phyloP scores from a whole-genome alignment of 2,888 invertebrate species.

The Dryocosmus kuriphilus region DNA sequence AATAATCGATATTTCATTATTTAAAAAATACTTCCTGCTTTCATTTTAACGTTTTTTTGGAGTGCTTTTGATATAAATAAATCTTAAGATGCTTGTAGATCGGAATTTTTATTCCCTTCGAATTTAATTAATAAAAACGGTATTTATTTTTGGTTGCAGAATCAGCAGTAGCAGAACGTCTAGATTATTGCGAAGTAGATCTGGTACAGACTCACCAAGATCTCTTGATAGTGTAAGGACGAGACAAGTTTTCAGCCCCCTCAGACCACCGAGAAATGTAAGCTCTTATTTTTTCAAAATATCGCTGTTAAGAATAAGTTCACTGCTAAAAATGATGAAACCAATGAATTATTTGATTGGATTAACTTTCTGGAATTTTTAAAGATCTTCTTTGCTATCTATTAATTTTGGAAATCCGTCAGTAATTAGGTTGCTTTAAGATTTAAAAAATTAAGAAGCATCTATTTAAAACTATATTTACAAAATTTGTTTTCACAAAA shows the following conservation, averaged over 20 bases:
- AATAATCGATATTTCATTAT: background rate
- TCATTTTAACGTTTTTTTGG: background rate
- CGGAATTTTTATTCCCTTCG: background rate
- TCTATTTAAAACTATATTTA: no score
- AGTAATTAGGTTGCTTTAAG: no score
- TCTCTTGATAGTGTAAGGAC: constrained; percentile 75
- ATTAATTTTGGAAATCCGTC: no score
- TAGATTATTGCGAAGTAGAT: constrained; percentile 78
- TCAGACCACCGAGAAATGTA: constrained; percentile 73
- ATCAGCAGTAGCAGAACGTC: constrained; percentile 71
- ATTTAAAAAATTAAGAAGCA: no score
- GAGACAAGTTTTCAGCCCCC: constrained; percentile 73
- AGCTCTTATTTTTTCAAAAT: constrained; percentile 51
- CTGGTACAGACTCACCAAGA: constrained; percentile 81
- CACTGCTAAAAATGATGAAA: no score
- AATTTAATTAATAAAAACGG: background rate
- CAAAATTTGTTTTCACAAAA: no score
- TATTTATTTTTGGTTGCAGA: constrained; percentile 65
- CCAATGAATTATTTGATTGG: no score
- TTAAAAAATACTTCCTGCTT: background rate
- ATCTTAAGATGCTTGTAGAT: background rate
- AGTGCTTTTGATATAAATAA: background rate
- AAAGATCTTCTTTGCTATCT: no score
- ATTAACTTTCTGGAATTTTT: no score
- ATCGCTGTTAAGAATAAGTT: no score